Evolutionary conservation across 2,888 invertebrate species (phyloP).

Genomic region (Napeogenes sylphis): DNA sequence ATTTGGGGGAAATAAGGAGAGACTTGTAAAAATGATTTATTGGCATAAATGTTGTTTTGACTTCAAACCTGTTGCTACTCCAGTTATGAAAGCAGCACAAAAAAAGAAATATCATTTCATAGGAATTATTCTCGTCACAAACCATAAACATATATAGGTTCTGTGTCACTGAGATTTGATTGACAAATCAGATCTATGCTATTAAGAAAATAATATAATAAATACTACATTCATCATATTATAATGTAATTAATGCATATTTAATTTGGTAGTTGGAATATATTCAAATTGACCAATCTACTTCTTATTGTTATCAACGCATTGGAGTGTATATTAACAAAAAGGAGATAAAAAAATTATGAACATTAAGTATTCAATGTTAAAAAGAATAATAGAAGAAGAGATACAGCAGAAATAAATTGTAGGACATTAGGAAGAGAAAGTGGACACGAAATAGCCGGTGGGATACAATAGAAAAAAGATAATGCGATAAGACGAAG

Average conservation of each 20-base stretch:
- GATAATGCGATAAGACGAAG: background rate
- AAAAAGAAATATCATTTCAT: constrained; percentile 28
- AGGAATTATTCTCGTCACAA: constrained; percentile 14
- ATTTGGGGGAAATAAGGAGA: constrained; percentile 19
- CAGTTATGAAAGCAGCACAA: constrained; percentile 34
- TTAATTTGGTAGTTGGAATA: no score
- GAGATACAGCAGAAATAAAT: background rate
- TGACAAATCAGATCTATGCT: no score
- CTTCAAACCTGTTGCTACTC: constrained; percentile 46
- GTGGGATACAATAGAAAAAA: background rate
- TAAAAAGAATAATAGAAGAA: no score
- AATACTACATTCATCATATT: no score
- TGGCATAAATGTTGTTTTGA: constrained; percentile 14
- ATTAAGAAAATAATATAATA: no score
- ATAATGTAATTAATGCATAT: no score
- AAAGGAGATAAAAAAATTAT: no score
- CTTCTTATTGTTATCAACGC: no score
- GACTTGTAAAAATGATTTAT: constrained; percentile 20
- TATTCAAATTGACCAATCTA: no score
- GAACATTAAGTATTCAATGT: no score
- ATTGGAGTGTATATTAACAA: no score
- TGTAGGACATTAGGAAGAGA: background rate
- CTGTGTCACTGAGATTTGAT: background rate
- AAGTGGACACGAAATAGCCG: background rate
- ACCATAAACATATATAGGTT: background rate